Percentiles rank a stretch among this genome's conserved stretches.
Conservation (phyloP, 2,888 invertebrate genomes). For the Andrena trimmerana region DNA sequence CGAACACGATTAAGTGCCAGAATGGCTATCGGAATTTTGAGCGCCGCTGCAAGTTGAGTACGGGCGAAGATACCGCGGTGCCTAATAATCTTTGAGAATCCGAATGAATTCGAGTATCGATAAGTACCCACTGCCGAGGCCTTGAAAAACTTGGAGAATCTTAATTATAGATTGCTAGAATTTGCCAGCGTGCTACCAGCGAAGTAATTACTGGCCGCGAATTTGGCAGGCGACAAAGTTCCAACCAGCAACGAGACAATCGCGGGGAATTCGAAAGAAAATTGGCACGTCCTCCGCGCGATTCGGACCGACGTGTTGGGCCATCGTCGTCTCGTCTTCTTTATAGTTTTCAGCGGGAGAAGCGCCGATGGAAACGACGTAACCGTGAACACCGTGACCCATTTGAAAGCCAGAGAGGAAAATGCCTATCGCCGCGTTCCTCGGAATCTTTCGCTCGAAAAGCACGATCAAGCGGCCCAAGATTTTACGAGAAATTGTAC, state of each 20-base stretch:
- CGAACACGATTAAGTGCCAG: background rate
- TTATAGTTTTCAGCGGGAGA: background rate
- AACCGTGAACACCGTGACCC: constrained; percentile 19
- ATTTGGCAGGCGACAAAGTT: constrained; percentile 34
- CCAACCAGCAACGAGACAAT: background rate
- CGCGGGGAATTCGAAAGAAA: constrained; percentile 1
- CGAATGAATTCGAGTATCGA: too few relatives aligned
- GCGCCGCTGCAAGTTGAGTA: background rate
- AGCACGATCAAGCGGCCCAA: constrained; percentile 17
- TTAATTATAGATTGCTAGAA: too few relatives aligned
- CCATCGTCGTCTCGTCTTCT: background rate
- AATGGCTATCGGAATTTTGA: background rate
- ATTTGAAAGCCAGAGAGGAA: constrained; percentile 52
- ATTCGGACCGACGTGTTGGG: background rate
- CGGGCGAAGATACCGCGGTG: background rate
- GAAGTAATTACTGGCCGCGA: constrained; percentile 26
- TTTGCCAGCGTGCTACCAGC: constrained; percentile 9
- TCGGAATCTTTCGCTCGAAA: constrained; percentile 56
- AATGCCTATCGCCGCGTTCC: constrained; percentile 57
- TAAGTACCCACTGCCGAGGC: too few relatives aligned
- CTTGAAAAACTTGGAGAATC: too few relatives aligned
- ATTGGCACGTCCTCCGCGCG: background rate
- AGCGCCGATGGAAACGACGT: background rate
- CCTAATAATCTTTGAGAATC: too few relatives aligned
- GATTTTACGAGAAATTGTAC: constrained; percentile 74